A percentile compares a stretch with the other conserved stretches of the same genome.
Evolutionary conservation across 2,888 invertebrate genomes (phyloP).

Genomic region (Drosophila longiperda): DNA sequence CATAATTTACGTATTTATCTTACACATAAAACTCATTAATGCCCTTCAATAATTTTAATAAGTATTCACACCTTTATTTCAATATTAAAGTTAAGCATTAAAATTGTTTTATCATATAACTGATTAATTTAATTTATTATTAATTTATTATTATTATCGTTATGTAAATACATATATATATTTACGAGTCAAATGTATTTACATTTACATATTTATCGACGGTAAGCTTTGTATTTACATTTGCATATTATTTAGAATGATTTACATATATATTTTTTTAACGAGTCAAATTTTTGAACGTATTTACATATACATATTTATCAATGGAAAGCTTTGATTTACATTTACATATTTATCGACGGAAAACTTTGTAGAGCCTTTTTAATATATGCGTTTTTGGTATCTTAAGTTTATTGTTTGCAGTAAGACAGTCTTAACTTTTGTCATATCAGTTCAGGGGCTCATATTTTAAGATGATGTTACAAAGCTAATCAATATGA

Average conservation of each 20-base stretch:
- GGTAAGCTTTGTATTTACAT: too few relatives aligned
- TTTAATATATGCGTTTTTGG: slow-evolving; percentile 1
- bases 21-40: slow-evolving; percentile 3
- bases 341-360: slow-evolving; percentile 38
- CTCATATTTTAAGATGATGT: slow-evolving; percentile 4
- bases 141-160: background rate
- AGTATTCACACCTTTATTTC: background rate
- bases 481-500: slow-evolving; percentile 33
- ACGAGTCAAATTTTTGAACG: background rate
- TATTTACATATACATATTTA: background rate
- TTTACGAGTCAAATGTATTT: background rate
- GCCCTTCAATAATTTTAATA: background rate
- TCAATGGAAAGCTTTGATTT: background rate
- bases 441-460: slow-evolving; percentile 4
- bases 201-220: slow-evolving; percentile 12
- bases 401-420: slow-evolving; percentile 17
- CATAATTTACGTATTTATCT: slow-evolving; percentile 18
- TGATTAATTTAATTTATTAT: background rate
- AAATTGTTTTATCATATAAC: background rate
- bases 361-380: slow-evolving; percentile 9
- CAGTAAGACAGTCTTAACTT: slow-evolving; percentile 8
- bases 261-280: background rate
- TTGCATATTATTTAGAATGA: background rate
- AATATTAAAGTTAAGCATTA: background rate
- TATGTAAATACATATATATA: background rate